A percentile compares a stretch with the other conserved stretches of the same genome.
These are phyloP conservation scores for Synergus itoensis DNA, from an alignment of 2,888 invertebrate genomes.

Conservation along the genomic window DNA sequence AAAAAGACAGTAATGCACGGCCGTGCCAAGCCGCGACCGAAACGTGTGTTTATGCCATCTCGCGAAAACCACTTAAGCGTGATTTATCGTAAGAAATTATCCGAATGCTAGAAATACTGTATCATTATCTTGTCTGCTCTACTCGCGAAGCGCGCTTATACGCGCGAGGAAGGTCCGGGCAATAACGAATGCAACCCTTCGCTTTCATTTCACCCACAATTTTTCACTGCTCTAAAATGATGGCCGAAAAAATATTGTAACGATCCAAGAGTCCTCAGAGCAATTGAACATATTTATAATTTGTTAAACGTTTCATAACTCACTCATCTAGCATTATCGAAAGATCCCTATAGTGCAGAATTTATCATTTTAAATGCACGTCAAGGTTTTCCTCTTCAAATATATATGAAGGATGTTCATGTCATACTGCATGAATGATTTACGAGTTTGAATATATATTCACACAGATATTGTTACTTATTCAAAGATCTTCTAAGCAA, in stretches of 20 bases:
- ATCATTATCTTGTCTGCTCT: constrained; percentile 73
- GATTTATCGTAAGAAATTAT: constrained; percentile 77
- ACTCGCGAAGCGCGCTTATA: constrained; percentile 53
- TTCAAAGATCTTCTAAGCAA: constrained; percentile 11
- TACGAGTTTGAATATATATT: not conserved
- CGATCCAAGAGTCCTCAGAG: constrained; percentile 2
- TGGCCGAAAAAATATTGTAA: not conserved
- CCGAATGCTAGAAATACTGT: constrained; percentile 77
- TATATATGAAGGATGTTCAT: constrained; percentile 15
- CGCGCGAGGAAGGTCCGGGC: constrained; percentile 48
- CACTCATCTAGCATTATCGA: not conserved
- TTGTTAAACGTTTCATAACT: constrained; percentile 25
- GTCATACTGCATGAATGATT: constrained; percentile 11
- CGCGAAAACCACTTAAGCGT: constrained; percentile 72
- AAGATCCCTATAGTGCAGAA: not conserved
- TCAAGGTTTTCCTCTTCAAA: constrained; percentile 1
- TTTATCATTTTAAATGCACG: constrained; percentile 16
- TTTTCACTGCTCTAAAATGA: constrained; percentile 30
- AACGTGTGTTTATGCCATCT: constrained; percentile 74
- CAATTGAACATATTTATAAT: constrained; percentile 16
- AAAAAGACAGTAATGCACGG: constrained; percentile 59
- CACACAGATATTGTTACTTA: constrained; percentile 7
- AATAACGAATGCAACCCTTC: constrained; percentile 31
- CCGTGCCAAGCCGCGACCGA: constrained; percentile 54
- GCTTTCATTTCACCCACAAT: constrained; percentile 11